Conservation (phyloP, 1,140 invertebrate genomes). For the Contarinia nasturtii region DNA sequence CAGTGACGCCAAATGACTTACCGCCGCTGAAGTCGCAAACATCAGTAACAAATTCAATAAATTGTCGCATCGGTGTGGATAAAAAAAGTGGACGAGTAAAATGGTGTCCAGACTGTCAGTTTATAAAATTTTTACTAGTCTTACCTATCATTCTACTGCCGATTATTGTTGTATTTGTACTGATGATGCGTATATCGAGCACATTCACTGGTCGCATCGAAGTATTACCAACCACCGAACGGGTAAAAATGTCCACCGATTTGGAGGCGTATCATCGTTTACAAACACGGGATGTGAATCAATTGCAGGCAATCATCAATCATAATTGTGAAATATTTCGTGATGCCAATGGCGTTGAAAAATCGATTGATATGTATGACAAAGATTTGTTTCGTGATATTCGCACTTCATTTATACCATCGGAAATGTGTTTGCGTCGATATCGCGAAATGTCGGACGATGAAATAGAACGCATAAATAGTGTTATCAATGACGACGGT, state of each 20-base stretch:
- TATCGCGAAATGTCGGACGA: conserved; percentile 6
- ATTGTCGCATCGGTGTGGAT: conserved; percentile 17
- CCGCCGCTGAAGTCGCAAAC: too few relatives aligned
- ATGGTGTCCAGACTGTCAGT: conserved; percentile 21
- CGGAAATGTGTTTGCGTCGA: conserved; percentile 11
- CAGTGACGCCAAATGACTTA: too few relatives aligned
- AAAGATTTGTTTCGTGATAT: conserved; percentile 20
- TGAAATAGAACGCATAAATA: neutral
- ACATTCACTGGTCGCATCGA: conserved; percentile 9
- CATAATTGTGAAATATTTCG: conserved; percentile 16
- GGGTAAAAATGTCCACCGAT: neutral
- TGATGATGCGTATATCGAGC: conserved; percentile 10
- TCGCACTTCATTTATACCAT: conserved; percentile 20
- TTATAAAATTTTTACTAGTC: conserved; percentile 18
- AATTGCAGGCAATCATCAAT: neutral
- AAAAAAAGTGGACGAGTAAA: conserved; percentile 19
- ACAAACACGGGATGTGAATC: neutral
- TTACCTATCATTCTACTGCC: conserved; percentile 22
- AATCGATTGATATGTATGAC: conserved; percentile 16
- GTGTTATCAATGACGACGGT: neutral
- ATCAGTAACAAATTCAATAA: conserved; percentile 5
- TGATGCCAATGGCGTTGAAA: conserved; percentile 11
- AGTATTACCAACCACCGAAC: neutral
- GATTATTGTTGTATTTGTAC: conserved; percentile 16
- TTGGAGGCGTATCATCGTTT: too few relatives aligned